These are phyloP conservation scores for Archivesica marissinica DNA, from an alignment of 1,140 invertebrate genomes.

Conservation along the genomic window DNA sequence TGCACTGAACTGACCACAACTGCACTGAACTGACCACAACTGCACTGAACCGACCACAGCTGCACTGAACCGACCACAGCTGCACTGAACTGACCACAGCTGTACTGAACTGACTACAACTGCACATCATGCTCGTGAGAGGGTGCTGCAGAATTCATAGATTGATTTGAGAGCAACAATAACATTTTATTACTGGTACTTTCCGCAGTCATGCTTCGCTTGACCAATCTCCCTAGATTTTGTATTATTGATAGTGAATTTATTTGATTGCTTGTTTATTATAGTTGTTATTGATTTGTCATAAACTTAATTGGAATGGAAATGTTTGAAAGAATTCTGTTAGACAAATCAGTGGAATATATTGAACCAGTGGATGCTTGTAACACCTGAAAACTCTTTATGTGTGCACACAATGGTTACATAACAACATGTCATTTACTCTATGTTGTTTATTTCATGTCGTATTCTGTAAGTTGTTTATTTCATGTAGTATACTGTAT, in stretches of 20 bases:
- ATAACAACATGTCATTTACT: constrained; percentile 45
- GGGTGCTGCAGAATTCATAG: too few relatives aligned
- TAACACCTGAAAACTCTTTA: constrained; percentile 11
- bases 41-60: too few relatives aligned
- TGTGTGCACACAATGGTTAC: not conserved
- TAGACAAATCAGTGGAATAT: constrained; percentile 1
- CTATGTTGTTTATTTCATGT: too few relatives aligned
- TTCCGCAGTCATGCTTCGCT: not conserved
- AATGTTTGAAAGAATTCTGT: constrained; percentile 10
- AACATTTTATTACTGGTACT: too few relatives aligned
- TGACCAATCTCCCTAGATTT: not conserved
- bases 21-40: too few relatives aligned
- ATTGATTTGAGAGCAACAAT: too few relatives aligned
- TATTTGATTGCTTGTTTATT: constrained; percentile 51
- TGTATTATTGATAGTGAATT: constrained; percentile 14
- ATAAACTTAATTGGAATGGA: constrained; percentile 45
- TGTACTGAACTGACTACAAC: not conserved
- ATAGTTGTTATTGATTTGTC: constrained; percentile 38
- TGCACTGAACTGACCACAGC: not conserved
- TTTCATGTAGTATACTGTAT: too few relatives aligned
- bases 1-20: too few relatives aligned
- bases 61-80: too few relatives aligned
- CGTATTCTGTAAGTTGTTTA: too few relatives aligned
- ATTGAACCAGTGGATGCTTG: not conserved
- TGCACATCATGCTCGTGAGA: too few relatives aligned